Conservation (phyloP, 2,888 invertebrate genomes). For the Spatulosminthurus flaviceps region DNA sequence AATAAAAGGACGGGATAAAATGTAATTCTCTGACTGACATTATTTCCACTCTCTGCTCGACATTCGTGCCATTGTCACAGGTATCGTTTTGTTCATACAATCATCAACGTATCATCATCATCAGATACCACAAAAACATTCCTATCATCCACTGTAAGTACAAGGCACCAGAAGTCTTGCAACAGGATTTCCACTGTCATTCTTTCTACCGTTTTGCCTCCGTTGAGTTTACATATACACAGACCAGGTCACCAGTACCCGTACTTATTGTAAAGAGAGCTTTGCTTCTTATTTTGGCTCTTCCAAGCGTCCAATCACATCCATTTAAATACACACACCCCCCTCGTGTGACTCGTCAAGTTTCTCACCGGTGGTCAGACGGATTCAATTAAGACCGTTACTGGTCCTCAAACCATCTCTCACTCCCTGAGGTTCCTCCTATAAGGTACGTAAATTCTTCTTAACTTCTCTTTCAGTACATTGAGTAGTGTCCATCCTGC, state of each 20-base stretch:
- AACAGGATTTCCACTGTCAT: slow-evolving; percentile 7
- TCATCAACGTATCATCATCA: slow-evolving; percentile 25
- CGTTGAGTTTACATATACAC: not conserved
- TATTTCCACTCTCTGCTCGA: slow-evolving; percentile 19
- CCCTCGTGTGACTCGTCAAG: not conserved
- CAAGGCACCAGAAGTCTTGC: slow-evolving; percentile 14
- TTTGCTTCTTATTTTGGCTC: not conserved
- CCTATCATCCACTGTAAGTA: not conserved
- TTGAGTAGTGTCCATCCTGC: too few species aligned
- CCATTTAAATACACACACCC: not conserved
- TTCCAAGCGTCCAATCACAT: not conserved
- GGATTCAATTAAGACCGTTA: not conserved
- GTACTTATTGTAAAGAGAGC: too few species aligned
- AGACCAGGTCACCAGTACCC: slow-evolving; percentile 33
- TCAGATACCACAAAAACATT: not conserved
- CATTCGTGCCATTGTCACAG: slow-evolving; percentile 37
- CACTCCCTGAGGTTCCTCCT: not conserved
- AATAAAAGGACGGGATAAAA: slow-evolving; percentile 38
- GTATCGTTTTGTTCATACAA: slow-evolving; percentile 19
- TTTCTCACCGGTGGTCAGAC: not conserved
- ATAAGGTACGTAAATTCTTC: too few species aligned
- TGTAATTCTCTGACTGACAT: slow-evolving; percentile 31
- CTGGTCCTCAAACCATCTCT: not conserved
- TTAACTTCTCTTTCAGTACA: too few species aligned
- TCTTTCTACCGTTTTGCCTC: not conserved